These are phyloP conservation scores for Onthophagus taurus DNA, from an alignment of 1,140 invertebrate genomes.

Conservation along the genomic window DNA sequence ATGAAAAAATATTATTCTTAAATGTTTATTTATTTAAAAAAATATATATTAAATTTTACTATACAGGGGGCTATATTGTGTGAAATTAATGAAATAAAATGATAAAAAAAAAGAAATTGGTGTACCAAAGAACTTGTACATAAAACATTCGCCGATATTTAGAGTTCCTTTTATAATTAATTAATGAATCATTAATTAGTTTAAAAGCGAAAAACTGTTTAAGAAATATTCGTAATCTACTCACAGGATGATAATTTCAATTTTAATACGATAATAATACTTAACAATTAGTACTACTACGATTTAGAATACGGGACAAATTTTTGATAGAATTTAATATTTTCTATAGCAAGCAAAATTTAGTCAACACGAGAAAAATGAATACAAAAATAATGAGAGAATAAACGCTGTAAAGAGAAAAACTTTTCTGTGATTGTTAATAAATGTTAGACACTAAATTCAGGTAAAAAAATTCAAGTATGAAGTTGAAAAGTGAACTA, in stretches of 20 bases:
- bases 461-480: slow-evolving; percentile 10
- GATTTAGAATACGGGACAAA: slow-evolving; percentile 2
- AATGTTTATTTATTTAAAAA: slow-evolving; percentile 29
- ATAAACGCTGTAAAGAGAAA: slow-evolving; percentile 1
- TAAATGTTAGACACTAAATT: slow-evolving; percentile 22
- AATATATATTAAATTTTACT: slow-evolving; percentile 19
- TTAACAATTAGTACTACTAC: slow-evolving; percentile 7
- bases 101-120: slow-evolving; percentile 25
- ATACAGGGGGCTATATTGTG: slow-evolving; percentile 28
- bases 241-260: slow-evolving; percentile 4
- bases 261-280: slow-evolving; percentile 2
- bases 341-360: slow-evolving; percentile 12
- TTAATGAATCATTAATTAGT: slow-evolving; percentile 17
- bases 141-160: slow-evolving; percentile 22
- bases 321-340: slow-evolving; percentile 8
- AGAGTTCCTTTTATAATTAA: slow-evolving; percentile 8
- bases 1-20: slow-evolving; percentile 26
- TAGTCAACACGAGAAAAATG: slow-evolving; percentile 2
- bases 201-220: slow-evolving; percentile 8
- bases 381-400: too few relatives aligned
- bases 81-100: slow-evolving; percentile 23
- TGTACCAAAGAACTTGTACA: slow-evolving; percentile 29
- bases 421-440: slow-evolving; percentile 30
- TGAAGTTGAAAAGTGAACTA: too few relatives aligned
- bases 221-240: too few relatives aligned